Evolutionary conservation across 2,797 vertebrate species (phyloP).

Genomic region (Crenichthys baileyi): DNA sequence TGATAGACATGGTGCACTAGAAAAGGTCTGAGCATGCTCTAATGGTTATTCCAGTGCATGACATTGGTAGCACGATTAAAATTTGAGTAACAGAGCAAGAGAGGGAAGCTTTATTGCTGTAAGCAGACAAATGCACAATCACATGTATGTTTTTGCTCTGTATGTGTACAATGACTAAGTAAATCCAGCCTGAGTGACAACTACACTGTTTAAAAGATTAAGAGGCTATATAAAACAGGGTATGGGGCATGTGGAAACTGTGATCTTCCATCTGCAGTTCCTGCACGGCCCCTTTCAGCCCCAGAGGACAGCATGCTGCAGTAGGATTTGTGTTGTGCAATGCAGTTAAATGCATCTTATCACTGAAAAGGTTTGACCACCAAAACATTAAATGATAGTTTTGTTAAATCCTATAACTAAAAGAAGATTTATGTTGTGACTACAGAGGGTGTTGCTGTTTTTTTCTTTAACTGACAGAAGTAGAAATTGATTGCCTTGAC

Average conservation of each 20-base stretch:
- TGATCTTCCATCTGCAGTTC: constrained; percentile 52
- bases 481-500: constrained; percentile 56
- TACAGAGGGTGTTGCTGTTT: constrained; percentile 50
- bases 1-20: constrained; percentile 35
- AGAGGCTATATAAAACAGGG: constrained; percentile 50
- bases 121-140: constrained; percentile 13
- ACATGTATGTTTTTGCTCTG: constrained; percentile 16
- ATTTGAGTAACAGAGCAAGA: constrained; percentile 14
- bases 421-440: constrained; percentile 41
- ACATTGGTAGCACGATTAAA: constrained; percentile 11
- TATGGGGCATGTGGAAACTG: constrained; percentile 58
- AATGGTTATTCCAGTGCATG: constrained; percentile 9
- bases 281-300: constrained; percentile 31
- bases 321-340: constrained; percentile 55
- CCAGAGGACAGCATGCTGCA: constrained; percentile 52
- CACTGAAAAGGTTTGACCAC: constrained; percentile 47
- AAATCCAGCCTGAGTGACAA: constrained; percentile 27
- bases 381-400: constrained; percentile 61
- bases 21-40: constrained; percentile 27
- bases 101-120: constrained; percentile 30
- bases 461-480: constrained; percentile 37
- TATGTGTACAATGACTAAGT: constrained; percentile 43
- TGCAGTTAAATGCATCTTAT: constrained; percentile 56
- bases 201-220: constrained; percentile 21
- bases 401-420: constrained; percentile 51